These are phyloP conservation scores for Heliconius erato DNA, from an alignment of 2,888 invertebrate species.

Conservation along the genomic window DNA sequence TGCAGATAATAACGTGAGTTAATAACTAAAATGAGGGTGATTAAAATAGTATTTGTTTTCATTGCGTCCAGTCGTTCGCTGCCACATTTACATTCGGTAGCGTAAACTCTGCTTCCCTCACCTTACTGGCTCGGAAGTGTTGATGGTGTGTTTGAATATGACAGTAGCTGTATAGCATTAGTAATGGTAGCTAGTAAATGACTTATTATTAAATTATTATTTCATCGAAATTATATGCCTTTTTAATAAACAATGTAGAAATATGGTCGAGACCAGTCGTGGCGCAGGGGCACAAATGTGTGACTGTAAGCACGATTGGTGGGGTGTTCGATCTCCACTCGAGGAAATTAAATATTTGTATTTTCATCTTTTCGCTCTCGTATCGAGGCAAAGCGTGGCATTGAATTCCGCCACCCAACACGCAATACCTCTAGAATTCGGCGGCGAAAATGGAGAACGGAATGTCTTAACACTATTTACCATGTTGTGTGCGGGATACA, in stretches of 20 bases:
- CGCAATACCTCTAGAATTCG: too few species aligned
- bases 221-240: background rate
- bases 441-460: too few species aligned
- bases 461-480: too few species aligned
- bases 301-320: too few species aligned
- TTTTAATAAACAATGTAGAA: background rate
- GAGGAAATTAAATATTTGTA: too few species aligned
- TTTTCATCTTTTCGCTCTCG: too few species aligned
- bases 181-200: background rate
- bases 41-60: conserved; percentile 46
- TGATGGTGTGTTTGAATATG: conserved; percentile 58
- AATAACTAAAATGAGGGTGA: conserved; percentile 36
- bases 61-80: conserved; percentile 54
- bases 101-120: conserved; percentile 78
- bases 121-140: conserved; percentile 78
- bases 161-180: background rate
- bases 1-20: conserved; percentile 21
- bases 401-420: too few species aligned
- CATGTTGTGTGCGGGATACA: too few species aligned
- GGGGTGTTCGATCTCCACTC: too few species aligned
- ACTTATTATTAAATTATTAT: background rate
- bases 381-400: too few species aligned
- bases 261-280: background rate
- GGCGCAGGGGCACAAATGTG: too few species aligned
- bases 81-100: conserved; percentile 68